Conservation (phyloP, 2,888 invertebrate genomes). For the Cheilosia soror region DNA sequence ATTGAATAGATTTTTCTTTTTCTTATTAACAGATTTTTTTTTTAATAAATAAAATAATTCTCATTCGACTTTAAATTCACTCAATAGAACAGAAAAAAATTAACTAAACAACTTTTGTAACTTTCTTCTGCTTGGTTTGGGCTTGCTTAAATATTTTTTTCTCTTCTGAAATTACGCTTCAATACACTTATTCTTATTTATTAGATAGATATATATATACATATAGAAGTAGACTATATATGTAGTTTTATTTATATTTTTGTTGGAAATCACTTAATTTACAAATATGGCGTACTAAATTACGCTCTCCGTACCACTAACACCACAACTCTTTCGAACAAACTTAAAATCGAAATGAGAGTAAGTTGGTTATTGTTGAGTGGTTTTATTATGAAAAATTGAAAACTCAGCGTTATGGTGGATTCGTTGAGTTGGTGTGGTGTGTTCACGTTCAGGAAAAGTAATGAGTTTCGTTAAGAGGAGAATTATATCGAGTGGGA, state of each 20-base stretch:
- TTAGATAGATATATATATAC: constrained; percentile 31
- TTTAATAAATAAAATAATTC: constrained; percentile 15
- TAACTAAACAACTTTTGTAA: constrained; percentile 47
- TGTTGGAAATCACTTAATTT: constrained; percentile 70
- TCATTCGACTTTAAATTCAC: constrained; percentile 59
- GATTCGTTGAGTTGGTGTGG: constrained; percentile 36
- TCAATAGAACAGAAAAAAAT: constrained; percentile 49
- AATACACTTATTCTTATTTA: constrained; percentile 61
- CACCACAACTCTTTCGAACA: constrained; percentile 80
- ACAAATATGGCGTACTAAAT: constrained; percentile 69
- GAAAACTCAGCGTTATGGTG: neutral
- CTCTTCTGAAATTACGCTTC: constrained; percentile 35
- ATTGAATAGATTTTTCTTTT: constrained; percentile 24
- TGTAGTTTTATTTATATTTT: constrained; percentile 55
- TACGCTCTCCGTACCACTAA: constrained; percentile 81
- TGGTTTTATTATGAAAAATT: constrained; percentile 46
- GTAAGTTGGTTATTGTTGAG: constrained; percentile 20
- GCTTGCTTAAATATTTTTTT: constrained; percentile 31
- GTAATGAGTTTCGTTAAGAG: constrained; percentile 16
- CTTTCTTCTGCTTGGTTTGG: constrained; percentile 44
- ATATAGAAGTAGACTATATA: constrained; percentile 57
- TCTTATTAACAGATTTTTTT: neutral
- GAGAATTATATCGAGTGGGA: neutral
- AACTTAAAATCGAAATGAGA: constrained; percentile 77
- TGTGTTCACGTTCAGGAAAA: neutral